Evolutionary conservation across 2,888 invertebrate species (phyloP).

Genomic region (Escarpia spicata): DNA sequence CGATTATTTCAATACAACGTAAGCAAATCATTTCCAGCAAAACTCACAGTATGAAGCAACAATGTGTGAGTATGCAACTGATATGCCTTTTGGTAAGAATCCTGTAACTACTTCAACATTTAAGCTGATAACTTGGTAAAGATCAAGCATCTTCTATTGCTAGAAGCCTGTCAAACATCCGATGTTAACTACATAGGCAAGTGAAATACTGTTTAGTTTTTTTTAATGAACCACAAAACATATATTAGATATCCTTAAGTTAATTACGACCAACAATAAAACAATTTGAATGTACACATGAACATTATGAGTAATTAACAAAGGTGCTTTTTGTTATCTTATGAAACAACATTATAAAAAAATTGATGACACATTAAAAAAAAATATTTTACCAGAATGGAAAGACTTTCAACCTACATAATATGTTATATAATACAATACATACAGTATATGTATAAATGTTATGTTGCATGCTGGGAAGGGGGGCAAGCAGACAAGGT

Average conservation of each 20-base stretch:
- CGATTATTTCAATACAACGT: background rate
- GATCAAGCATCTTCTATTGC: background rate
- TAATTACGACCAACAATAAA: too few relatives aligned
- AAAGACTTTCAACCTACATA: background rate
- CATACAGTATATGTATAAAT: background rate
- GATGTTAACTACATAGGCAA: background rate
- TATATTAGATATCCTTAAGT: too few relatives aligned
- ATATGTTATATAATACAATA: background rate
- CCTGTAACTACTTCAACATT: background rate
- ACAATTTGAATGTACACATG: too few relatives aligned
- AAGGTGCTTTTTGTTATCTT: too few relatives aligned
- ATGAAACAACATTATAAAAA: too few relatives aligned
- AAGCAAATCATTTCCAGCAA: background rate
- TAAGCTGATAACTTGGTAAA: background rate
- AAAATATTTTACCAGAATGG: background rate
- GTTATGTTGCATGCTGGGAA: constrained; percentile 4
- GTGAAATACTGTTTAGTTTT: too few relatives aligned
- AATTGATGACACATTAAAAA: too few relatives aligned
- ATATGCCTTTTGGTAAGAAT: background rate
- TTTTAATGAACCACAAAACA: too few relatives aligned
- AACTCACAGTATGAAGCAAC: background rate
- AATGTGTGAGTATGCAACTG: background rate
- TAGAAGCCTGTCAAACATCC: background rate
- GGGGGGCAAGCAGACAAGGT: background rate
- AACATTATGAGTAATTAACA: too few relatives aligned